phyloP scores from a whole-genome alignment of 1,140 invertebrate genomes.

The Magallana gigas region DNA sequence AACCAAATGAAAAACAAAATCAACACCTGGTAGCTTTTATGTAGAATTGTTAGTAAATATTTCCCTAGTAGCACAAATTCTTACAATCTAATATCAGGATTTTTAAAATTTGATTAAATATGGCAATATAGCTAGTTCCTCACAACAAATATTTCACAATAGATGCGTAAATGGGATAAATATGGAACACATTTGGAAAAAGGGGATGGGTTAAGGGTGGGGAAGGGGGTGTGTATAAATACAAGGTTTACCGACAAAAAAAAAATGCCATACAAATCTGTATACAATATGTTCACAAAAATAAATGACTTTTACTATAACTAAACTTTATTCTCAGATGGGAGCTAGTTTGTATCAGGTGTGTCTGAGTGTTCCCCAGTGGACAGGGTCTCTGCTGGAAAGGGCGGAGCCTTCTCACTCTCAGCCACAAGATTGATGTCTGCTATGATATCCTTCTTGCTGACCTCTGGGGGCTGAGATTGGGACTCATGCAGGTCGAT shows the following conservation, averaged over 20 bases:
- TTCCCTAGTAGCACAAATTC: too few species aligned
- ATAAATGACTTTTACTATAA: neutral
- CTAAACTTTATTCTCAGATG: neutral
- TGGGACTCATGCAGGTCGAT: constrained; percentile 65
- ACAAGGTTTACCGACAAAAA: neutral
- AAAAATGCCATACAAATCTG: constrained; percentile 20
- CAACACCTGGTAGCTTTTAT: too few species aligned
- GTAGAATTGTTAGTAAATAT: too few species aligned
- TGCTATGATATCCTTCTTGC: constrained; percentile 66
- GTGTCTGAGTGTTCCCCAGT: neutral
- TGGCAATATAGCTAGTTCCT: too few species aligned
- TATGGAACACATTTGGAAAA: too few species aligned
- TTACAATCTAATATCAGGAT: too few species aligned
- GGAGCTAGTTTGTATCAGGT: neutral
- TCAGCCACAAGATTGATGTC: constrained; percentile 63
- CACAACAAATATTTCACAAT: too few species aligned
- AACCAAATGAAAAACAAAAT: too few species aligned
- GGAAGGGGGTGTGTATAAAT: neutral
- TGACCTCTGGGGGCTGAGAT: constrained; percentile 55
- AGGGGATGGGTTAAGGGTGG: too few species aligned
- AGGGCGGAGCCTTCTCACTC: neutral
- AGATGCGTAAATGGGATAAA: too few species aligned
- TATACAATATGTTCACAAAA: constrained; percentile 16
- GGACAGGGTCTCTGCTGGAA: neutral
- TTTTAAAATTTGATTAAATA: too few species aligned